A percentile compares a stretch with the other conserved stretches of the same genome.
Evolutionary conservation across 2,888 invertebrate species (phyloP).

Genomic region (Serrognathus titanus): DNA sequence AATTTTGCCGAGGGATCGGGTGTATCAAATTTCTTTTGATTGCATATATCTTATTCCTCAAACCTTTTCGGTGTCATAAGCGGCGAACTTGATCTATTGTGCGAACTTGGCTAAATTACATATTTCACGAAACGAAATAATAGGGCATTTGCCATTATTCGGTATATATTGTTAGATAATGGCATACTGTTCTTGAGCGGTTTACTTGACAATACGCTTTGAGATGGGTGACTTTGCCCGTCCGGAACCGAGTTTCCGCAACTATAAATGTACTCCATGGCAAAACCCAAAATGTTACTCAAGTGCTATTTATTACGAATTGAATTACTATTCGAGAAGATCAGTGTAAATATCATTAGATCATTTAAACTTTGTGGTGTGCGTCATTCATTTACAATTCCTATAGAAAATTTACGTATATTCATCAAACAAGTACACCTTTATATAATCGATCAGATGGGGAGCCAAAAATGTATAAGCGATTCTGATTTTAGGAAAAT

Average conservation of each 20-base stretch:
- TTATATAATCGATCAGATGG: too few relatives aligned
- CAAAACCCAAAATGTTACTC: conserved; percentile 6
- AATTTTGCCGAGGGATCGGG: conserved; percentile 21
- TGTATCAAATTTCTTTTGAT: conserved; percentile 36
- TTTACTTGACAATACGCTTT: conserved; percentile 29
- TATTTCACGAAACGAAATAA: conserved; percentile 9
- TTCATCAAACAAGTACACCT: too few relatives aligned
- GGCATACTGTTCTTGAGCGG: conserved; percentile 29
- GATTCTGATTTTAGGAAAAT: too few relatives aligned
- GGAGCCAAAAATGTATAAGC: too few relatives aligned
- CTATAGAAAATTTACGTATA: too few relatives aligned
- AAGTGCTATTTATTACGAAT: too few relatives aligned
- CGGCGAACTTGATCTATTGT: conserved; percentile 1
- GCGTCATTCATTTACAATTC: too few relatives aligned
- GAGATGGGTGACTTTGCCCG: conserved; percentile 26
- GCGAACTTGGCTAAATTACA: conserved; percentile 6
- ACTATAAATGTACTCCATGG: conserved; percentile 24
- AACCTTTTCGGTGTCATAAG: too few relatives aligned
- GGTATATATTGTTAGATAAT: conserved; percentile 26
- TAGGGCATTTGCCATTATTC: conserved; percentile 18
- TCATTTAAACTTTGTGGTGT: too few relatives aligned
- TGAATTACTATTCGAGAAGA: too few relatives aligned
- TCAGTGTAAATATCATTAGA: too few relatives aligned
- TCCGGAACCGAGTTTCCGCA: conserved; percentile 31
- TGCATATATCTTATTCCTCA: conserved; percentile 4